Evolutionary conservation across 2,113 vertebrate genomes (phyloP), one percentile per base, ranked within the genome.

Genomic region (Eulemur macaco): DNA sequence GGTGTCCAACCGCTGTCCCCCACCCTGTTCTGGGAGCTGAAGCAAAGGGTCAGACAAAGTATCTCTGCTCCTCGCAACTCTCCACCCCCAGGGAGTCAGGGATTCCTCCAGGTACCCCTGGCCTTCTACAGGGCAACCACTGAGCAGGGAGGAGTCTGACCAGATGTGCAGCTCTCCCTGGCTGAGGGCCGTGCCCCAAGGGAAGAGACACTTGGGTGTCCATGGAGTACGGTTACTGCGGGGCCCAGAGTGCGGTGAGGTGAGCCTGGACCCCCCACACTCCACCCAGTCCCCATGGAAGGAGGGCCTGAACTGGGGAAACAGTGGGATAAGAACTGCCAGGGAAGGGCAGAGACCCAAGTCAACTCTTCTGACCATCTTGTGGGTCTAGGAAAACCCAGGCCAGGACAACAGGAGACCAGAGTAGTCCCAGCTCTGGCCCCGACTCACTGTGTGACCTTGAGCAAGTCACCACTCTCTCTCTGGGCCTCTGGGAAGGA

Each of bases 401-500:
- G 86, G n/a, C 42, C 37, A 60, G 63, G 56, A 69, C 17, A 37
- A 6, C 64, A 60, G 64, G 45, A 47, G 45, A 42, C 13, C 47
- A 8, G 6, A 18, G 11, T 31, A 71, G 73, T 56, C 66, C 42
- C 50, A 29, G 9, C 42, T 95, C 50, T 60, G 83, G 37, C 45
- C 37, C 56, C 0, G 0, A 78, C 83, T 92, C 39, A 34, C 83
- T 37, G 52, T 1, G 17, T 91, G 94, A 97, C 96, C 95, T 96
- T 97, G 93, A 97, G 68, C 76, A 93, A 91, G 69, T 81, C 86
- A 74, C 34, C 29, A 23, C n/a, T 31, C 34, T 50, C 39, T 76
- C 80, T 76, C 77, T 11, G 47, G 54, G 64, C 15, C 84, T 96
- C 77, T 94, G 82, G 20, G 25, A 93, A 90, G 50, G 47, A 84